Evolutionary conservation across 2,888 invertebrate species (phyloP), one percentile per base, ranked within the genome.

Genomic region (Gymnoscelis rufifasciata): DNA sequence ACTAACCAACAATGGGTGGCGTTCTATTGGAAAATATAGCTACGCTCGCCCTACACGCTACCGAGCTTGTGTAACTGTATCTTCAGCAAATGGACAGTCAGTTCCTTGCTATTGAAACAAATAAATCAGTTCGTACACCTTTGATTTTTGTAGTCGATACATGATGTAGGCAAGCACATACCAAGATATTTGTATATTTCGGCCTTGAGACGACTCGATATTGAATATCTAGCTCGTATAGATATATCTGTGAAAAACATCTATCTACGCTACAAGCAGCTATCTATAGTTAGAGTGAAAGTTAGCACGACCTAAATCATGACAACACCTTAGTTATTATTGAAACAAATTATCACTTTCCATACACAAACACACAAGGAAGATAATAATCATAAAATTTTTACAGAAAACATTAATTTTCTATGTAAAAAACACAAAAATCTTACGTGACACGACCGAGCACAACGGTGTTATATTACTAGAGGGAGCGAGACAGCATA

Each of bases 401-500:
- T 62, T 64, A 64, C 62, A 58, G 68, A 71, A 78, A 69, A 71
- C 66, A 68, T 70, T 69, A 66, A 70, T 74, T 69, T 69, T 64
- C 69, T 66, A 73, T 70, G 72, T 75, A 83, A 83, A 86, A 82
- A 79, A 84, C 74, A 81, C 82, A 87, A 75, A 83, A 82, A 74
- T 79, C 88, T 88, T 87, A 88, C 87, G 86, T 87, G 88, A 88
- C 88, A 88, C 84, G 86, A 86, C 82, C 84, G 83, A 87, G 88
- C 84, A 79, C 83, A 86, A 87, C 88, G 88, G 88, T 88, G 88
- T 88, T 87, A 87, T 83, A 88, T 88, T 88, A 87, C 88, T 84
- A 77, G 81, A 80, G 75, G 71, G 86, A 88, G 71, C 62, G 83
- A 82, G 88, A 87, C 61, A 66, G 78, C 75, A 74, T 69, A 78